Evolutionary conservation across 2,888 invertebrate species (phyloP), one percentile per base, ranked within the genome.

Genomic region (Heliconius cydno): DNA sequence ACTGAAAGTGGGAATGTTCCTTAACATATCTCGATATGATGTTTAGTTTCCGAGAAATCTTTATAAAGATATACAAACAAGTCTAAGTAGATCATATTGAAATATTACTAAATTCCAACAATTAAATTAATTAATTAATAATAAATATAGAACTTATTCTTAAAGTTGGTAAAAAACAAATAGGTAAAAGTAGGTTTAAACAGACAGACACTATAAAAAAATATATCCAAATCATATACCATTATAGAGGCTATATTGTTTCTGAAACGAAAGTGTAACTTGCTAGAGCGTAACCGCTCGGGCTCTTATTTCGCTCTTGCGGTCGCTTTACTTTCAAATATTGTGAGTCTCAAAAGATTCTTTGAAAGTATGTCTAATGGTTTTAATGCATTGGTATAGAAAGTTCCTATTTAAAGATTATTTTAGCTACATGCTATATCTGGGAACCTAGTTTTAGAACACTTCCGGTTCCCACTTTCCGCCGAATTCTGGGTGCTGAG

Each of bases 251-350:
- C 46, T 28, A 46, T 75, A 30, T 73, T 66, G 41, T 25, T 67
- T 78, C 65, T 28, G 30, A 78, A 57, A 76, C 66, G 79, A 80
- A 80, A 80, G 80, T 76, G 25, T n/a, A 52, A 74, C 46, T 63
- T 63, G 68, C 41, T 74, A 76, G 76, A 80, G 38, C 72, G 75
- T 80, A 65, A 76, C 78, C 22, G 68, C 57, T 57, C 46, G 41
- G 63, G 57, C 46, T 71, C 75, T 75, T 81, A 79, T 67, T 67
- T 25, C 75, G 7, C 12, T 19, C 65, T 67, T 52, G 68, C 78
- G 76, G 70, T 74, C 63, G 70, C 72, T 46, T 78, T 67, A 79
- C 76, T 82, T 80, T 78, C 80, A 67, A 46, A 72, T 46, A n/a
- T 22, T 22, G 70, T 34, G 30, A 66, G 15, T 60, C 76, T 72